Evolutionary conservation across 2,888 invertebrate genomes (phyloP).

Genomic region (Philereme vetulata): DNA sequence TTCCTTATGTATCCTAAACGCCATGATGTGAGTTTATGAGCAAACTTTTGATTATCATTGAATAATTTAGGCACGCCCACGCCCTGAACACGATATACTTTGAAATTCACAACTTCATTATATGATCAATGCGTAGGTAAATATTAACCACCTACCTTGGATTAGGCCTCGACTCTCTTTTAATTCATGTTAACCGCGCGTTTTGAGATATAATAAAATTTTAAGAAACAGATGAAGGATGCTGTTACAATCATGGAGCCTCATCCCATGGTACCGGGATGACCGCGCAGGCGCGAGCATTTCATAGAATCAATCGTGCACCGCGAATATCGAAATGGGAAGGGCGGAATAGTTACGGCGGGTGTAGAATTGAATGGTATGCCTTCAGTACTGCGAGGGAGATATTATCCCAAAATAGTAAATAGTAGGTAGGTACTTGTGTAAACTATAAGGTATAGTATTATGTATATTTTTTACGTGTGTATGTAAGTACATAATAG

Average conservation of each 20-base stretch:
- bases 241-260: slow-evolving; percentile 61
- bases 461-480: no score
- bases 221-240: slow-evolving; percentile 59
- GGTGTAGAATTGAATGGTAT: no score
- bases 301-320: slow-evolving; percentile 32
- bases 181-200: slow-evolving; percentile 18
- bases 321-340: slow-evolving; percentile 3
- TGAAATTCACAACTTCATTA: slow-evolving; percentile 9
- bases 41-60: slow-evolving; percentile 55
- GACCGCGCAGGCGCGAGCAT: slow-evolving; percentile 66
- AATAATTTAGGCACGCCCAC: slow-evolving; percentile 53
- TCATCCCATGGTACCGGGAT: slow-evolving; percentile 57
- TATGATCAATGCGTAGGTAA: slow-evolving; percentile 4
- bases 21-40: slow-evolving; percentile 37
- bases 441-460: no score
- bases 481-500: no score
- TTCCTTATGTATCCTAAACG: no score
- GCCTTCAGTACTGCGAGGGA: no score
- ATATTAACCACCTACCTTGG: slow-evolving; percentile 19
- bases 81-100: slow-evolving; percentile 12
- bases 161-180: not conserved
- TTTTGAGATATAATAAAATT: slow-evolving; percentile 30
- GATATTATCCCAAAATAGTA: no score
- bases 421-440: no score
- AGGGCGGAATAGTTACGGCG: not conserved